Base-by-base conservation (phyloP, 2,797 vertebrate genomes). In the Novumbra hubbsi region DNA sequence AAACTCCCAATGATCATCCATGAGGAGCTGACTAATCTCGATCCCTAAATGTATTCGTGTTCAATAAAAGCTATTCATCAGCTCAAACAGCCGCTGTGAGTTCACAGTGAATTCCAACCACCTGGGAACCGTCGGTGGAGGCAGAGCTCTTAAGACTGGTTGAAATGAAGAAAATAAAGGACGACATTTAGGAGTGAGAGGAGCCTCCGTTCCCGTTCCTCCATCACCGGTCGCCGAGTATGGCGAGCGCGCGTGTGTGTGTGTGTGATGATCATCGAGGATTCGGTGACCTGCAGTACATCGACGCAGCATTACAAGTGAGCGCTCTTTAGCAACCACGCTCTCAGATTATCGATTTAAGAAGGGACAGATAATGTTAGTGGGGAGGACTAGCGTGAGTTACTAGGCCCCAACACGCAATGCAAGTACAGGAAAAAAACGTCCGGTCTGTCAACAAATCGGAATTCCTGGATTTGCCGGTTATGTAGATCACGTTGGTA, bases 41-140 rank as follows among this genome's bases (percentile, higher is more conserved):
- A 94, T 93, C 94, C 93, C 82, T 91, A 94, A 96, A 95, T 94
- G 88, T 95, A 96, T 96, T 96, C 94, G 91, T 89, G 92, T 93
- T 96, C 94, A 95, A 93, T 96, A 93, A 95, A 95, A 94, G 88
- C 93, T 94, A 92, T 95, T 95, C 94, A 95, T 96, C 94, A 95
- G 92, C 87, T 83, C 94, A 95, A 95, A 94, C 86, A 90, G 90
- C 86, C 89, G 81, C 91, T 88, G 90, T 85, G 89, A 93, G 90
- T 95, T 95, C 91, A 95, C 94, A 95, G 95, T 90, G 92, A 94
- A 95, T 96, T 93, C 90, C 84, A 94, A 85, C 88, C 94, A 92
- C 93, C 91, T 92, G 94, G 93, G 92, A 94, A 85, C 88, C 91
- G 93, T 93, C 76, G 79, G 89, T 88, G 90, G 92, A 32, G 45